A percentile compares a stretch with the other conserved stretches of the same genome.
Conservation (phyloP, 1,140 invertebrate genomes). For the Drosophila kepulauana region DNA sequence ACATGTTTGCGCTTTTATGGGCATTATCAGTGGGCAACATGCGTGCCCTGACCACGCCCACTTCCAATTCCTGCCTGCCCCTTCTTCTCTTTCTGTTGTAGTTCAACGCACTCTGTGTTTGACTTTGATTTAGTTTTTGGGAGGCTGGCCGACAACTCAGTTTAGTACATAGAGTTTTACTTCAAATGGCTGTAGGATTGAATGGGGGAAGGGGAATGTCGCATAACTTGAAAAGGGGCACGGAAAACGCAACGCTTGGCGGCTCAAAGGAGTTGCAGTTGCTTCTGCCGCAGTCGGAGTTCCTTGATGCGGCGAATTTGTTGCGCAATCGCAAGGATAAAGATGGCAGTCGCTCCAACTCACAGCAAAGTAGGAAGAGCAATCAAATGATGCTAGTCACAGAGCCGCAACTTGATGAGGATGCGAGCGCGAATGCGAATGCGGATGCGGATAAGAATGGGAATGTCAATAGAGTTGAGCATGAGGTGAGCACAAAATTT, state of each 20-base stretch:
- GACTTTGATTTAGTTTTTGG: constrained; percentile 13
- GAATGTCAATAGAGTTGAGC: constrained; percentile 3
- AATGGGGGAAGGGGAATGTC: constrained; percentile 10
- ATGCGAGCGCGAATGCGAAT: neutral
- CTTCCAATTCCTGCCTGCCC: neutral
- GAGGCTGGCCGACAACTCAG: neutral
- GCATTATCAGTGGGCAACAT: constrained; percentile 53
- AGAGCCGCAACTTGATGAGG: neutral
- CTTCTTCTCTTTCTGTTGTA: neutral
- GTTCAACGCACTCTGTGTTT: constrained; percentile 36
- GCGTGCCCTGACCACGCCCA: constrained; percentile 19
- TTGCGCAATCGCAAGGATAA: constrained; percentile 58
- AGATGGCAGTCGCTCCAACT: constrained; percentile 4
- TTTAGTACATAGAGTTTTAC: constrained; percentile 51
- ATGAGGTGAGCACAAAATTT: constrained; percentile 20
- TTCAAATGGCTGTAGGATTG: constrained; percentile 37
- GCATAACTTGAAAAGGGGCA: constrained; percentile 10
- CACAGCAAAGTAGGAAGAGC: neutral
- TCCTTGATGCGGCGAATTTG: constrained; percentile 7
- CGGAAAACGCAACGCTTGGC: neutral
- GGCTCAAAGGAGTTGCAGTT: constrained; percentile 5
- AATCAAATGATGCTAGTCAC: neutral
- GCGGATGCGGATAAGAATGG: neutral
- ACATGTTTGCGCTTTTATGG: constrained; percentile 41
- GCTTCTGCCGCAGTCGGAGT: constrained; percentile 14